A percentile compares a stretch with the other conserved stretches of the same genome.
Evolutionary conservation across 2,797 vertebrate genomes (phyloP).

Genomic region (Bovichtus variegatus): DNA sequence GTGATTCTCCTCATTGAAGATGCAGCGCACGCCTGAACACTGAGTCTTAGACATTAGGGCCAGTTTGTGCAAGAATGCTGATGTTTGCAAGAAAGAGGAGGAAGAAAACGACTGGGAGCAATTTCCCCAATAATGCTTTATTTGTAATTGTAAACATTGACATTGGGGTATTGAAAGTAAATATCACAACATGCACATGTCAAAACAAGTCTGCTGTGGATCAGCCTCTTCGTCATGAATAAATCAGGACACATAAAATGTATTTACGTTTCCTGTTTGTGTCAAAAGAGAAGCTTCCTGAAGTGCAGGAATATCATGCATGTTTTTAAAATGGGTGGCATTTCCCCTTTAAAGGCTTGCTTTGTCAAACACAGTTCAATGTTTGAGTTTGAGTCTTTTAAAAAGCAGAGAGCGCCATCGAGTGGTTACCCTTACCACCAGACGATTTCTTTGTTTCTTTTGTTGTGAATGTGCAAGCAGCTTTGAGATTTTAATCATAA

Average conservation of each 20-base stretch:
- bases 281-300: background rate
- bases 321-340: background rate
- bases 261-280: background rate
- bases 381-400: background rate
- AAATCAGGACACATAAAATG: background rate
- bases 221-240: background rate
- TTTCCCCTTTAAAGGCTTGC: constrained; percentile 8
- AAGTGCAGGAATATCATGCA: background rate
- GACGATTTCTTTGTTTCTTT: constrained; percentile 35
- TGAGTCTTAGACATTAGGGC: constrained; percentile 6
- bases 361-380: background rate
- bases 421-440: constrained; percentile 48
- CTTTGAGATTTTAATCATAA: background rate
- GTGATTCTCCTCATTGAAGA: constrained; percentile 23
- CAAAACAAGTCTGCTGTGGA: background rate
- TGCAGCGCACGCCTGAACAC: background rate
- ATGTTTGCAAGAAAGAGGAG: background rate
- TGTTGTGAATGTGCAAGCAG: background rate
- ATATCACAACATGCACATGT: background rate
- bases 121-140: background rate
- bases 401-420: constrained; percentile 50
- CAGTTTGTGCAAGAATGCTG: background rate
- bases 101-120: background rate
- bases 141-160: constrained; percentile 27
- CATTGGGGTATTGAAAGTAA: background rate